Conservation (phyloP, 2,113 vertebrate genomes). For the Trichechus manatus region DNA sequence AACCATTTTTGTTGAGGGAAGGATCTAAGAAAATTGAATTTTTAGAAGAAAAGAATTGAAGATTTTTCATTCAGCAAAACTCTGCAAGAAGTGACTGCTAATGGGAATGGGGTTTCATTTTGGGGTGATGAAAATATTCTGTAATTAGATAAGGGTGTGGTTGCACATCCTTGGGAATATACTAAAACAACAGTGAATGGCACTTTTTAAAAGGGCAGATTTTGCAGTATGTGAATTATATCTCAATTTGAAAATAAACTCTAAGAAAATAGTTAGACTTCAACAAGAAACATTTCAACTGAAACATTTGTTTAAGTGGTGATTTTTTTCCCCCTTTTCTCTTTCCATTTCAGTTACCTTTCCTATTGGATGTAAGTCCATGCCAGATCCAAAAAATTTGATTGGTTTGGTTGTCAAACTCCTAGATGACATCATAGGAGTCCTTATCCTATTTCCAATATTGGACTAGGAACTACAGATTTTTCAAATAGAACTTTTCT, state of each 20-base stretch:
- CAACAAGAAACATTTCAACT: background rate
- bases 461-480: background rate
- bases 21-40: constrained; percentile 22
- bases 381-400: background rate
- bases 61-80: background rate
- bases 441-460: background rate
- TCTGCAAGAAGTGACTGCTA: background rate
- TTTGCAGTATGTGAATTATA: background rate
- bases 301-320: background rate
- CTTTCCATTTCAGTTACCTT: background rate
- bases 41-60: constrained; percentile 6
- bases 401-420: background rate
- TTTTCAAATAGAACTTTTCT: background rate
- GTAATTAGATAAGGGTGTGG: too few relatives aligned
- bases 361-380: background rate
- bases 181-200: background rate
- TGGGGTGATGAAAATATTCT: too few relatives aligned
- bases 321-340: background rate
- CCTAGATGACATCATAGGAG: background rate
- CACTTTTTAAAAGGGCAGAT: background rate
- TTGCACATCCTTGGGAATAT: background rate
- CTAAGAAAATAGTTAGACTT: background rate
- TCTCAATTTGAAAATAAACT: background rate
- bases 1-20: constrained; percentile 8
- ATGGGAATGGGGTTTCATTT: background rate